Evolutionary conservation across 2,113 vertebrate genomes (phyloP).

Genomic region (Vireo altiloquus): DNA sequence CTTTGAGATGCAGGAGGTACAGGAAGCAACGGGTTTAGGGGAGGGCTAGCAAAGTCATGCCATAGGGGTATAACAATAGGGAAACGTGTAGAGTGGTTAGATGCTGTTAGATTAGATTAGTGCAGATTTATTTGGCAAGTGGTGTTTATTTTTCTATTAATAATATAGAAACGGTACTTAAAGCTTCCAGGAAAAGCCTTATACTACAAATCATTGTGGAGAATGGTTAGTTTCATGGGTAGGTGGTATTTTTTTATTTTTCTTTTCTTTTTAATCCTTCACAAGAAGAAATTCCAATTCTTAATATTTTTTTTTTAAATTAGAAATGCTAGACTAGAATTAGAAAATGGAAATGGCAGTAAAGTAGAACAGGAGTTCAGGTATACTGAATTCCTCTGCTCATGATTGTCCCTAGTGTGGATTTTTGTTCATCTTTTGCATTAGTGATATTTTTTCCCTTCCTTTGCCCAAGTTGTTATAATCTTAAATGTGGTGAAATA

Average conservation of each 20-base stretch:
- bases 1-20: conserved; percentile 51
- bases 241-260: rapidly evolving
- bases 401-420: neutral
- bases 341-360: neutral
- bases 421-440: neutral
- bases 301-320: neutral
- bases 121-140: conserved; percentile 8
- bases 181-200: neutral
- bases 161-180: neutral
- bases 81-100: neutral
- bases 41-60: conserved; percentile 1
- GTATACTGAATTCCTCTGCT: neutral
- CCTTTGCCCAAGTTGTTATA: neutral
- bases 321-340: neutral
- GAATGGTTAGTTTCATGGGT: neutral
- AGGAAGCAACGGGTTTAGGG: conserved; percentile 4
- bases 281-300: neutral
- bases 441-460: neutral
- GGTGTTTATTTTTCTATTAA: conserved; percentile 19
- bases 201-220: neutral
- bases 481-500: conserved; percentile 3
- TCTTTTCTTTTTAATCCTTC: neutral
- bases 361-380: neutral
- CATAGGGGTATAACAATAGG: conserved; percentile 1
- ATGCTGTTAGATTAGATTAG: conserved; percentile 51